Conservation (phyloP, 2,797 vertebrate species). For the Xenops minutus region DNA sequence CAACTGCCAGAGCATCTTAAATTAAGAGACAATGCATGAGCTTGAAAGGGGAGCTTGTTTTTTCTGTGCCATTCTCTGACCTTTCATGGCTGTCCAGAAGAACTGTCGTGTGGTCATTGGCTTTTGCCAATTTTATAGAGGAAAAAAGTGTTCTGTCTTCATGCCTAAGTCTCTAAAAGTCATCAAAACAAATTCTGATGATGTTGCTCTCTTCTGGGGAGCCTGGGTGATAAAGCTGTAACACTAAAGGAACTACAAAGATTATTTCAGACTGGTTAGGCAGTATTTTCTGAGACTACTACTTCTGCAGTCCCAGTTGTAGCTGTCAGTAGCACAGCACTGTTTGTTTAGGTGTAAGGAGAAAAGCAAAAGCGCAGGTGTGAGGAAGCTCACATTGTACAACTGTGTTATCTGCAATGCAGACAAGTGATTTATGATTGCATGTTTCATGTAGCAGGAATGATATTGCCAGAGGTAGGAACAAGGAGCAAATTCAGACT, state of each 20-base stretch:
- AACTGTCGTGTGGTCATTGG: neutral
- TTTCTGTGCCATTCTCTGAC: neutral
- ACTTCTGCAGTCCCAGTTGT: neutral
- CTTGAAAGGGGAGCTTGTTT: neutral
- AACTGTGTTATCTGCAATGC: neutral
- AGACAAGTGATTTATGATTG: constrained; percentile 59
- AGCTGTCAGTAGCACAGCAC: neutral
- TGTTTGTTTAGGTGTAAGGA: neutral
- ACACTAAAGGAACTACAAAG: neutral
- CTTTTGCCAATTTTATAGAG: neutral
- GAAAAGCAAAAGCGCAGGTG: constrained; percentile 33
- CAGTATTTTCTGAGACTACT: neutral
- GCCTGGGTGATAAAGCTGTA: neutral
- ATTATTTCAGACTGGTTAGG: neutral
- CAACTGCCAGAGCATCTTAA: neutral
- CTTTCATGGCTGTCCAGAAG: neutral
- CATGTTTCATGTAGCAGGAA: constrained; percentile 38
- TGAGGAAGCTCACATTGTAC: constrained; percentile 16
- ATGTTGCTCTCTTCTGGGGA: neutral
- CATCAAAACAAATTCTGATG: neutral
- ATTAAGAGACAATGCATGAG: neutral
- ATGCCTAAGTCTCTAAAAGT: neutral
- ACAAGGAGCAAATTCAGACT: neutral
- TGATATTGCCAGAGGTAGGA: constrained; percentile 43
- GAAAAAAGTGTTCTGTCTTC: neutral